Conservation (phyloP, 2,888 invertebrate species). For the Stenichneumon culpator region DNA sequence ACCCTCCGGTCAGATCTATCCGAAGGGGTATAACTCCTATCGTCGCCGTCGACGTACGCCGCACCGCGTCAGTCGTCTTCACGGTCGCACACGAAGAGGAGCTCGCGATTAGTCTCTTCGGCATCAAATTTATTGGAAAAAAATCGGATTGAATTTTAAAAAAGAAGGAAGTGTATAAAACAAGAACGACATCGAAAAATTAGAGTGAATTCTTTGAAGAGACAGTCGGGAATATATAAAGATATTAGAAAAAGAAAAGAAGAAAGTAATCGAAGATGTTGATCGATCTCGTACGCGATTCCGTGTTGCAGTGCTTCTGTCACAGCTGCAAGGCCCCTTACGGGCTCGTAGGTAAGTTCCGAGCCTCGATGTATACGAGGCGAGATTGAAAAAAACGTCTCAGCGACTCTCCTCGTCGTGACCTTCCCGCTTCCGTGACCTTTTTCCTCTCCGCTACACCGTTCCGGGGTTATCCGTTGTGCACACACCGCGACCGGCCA, state of each 20-base stretch:
- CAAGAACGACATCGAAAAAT: conserved; percentile 36
- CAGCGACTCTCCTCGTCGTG: neutral
- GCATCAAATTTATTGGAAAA: conserved; percentile 1
- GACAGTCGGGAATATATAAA: neutral
- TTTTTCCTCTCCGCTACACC: conserved; percentile 43
- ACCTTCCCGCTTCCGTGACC: conserved; percentile 51
- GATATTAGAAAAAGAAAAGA: conserved; percentile 20
- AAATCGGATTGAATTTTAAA: neutral
- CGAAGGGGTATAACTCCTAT: conserved; percentile 74
- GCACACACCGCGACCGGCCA: conserved; percentile 29
- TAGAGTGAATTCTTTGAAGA: conserved; percentile 9
- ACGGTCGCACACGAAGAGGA: conserved; percentile 46
- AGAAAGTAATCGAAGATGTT: conserved; percentile 88
- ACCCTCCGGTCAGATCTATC: conserved; percentile 75
- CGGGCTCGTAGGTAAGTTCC: conserved; percentile 82
- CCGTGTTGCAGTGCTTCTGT: conserved; percentile 97
- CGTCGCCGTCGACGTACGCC: conserved; percentile 34
- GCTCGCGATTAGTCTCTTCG: conserved; percentile 16
- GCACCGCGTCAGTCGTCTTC: conserved; percentile 48
- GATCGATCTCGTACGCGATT: conserved; percentile 96
- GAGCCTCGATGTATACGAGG: conserved; percentile 8
- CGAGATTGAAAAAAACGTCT: neutral
- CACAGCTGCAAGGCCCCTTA: conserved; percentile 96
- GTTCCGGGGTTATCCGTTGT: conserved; percentile 3
- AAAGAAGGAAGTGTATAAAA: neutral